Evolutionary conservation across 2,113 vertebrate genomes (phyloP).

Genomic region (Zapus hudsonius): DNA sequence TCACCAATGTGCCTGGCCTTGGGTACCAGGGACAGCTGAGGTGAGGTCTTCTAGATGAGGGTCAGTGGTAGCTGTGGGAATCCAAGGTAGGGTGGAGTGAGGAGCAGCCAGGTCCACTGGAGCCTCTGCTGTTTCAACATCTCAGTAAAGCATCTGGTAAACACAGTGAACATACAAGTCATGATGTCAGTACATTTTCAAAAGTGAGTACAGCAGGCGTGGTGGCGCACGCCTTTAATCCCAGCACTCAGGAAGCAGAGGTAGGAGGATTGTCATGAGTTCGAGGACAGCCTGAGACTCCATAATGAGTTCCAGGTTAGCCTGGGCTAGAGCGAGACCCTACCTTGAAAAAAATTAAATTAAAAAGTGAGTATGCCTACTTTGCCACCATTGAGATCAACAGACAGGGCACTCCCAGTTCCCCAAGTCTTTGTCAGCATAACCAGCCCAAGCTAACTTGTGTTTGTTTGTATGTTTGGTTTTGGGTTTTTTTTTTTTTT

Average conservation of each 20-base stretch:
- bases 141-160: background rate
- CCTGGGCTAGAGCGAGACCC: no score
- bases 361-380: background rate
- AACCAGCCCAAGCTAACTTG: background rate
- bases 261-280: no score
- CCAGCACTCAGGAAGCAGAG: no score
- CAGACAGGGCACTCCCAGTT: background rate
- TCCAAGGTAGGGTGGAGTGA: background rate
- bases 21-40: no score
- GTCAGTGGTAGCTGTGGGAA: background rate
- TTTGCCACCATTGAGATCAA: background rate
- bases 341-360: no score
- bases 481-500: background rate
- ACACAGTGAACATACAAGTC: background rate
- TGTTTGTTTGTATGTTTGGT: background rate
- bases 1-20: background rate
- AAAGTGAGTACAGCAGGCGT: no score
- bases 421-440: no score
- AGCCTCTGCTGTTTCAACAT: background rate
- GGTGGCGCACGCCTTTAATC: no score
- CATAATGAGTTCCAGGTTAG: no score
- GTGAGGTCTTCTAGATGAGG: background rate
- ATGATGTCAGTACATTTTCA: background rate
- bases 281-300: no score
- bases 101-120: background rate